Base-by-base conservation (phyloP, 2,888 invertebrate species). In the Arctia plantaginis region DNA sequence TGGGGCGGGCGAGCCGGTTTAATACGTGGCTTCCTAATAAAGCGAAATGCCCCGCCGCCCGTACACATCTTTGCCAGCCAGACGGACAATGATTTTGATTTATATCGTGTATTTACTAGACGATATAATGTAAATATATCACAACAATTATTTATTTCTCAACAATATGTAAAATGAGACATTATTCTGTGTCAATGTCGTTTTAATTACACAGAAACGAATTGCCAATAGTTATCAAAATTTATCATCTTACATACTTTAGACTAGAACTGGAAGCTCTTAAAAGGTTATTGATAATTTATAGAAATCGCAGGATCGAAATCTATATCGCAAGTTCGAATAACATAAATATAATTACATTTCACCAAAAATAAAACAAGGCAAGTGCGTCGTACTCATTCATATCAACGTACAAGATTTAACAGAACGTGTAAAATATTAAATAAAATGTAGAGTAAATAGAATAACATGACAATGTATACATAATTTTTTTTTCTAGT, bases 1-100 rank as follows among this genome's bases (percentile, higher is more conserved):
- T 93, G 93, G 90, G 89, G 87, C 85, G 83, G 80, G 80, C 80
- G 86, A 82, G 87, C 82, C 85, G 86, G 87, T 89, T 88, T 95
- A 94, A 95, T 94, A 89, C 89, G 93, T 89, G 86, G 92, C 93
- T 93, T 95, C 95, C 95, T 95, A 92, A 94, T 95, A 94, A 94
- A 93, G 89, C 82, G 84, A 86, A 86, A 88, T 87, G 87, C 85
- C 87, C 85, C 83, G 84, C 77, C 83, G 80, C 80, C 74, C 79
- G 86, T 84, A 85, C 84, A 82, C 87, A 82, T 86, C 86, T 86
- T 82, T 86, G 85, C 86, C 80, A 83, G 80, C 30, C 80, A 86
- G 86, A 82, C 84, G 80, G 77, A 85, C 86, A 81, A 85, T 85
- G 81, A 85, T 85, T 62, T 85, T 87, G 85, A 83, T 83, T 81